These are phyloP conservation scores for Erebia aethiops DNA, from an alignment of 2,888 invertebrate genomes.

Conservation along the genomic window DNA sequence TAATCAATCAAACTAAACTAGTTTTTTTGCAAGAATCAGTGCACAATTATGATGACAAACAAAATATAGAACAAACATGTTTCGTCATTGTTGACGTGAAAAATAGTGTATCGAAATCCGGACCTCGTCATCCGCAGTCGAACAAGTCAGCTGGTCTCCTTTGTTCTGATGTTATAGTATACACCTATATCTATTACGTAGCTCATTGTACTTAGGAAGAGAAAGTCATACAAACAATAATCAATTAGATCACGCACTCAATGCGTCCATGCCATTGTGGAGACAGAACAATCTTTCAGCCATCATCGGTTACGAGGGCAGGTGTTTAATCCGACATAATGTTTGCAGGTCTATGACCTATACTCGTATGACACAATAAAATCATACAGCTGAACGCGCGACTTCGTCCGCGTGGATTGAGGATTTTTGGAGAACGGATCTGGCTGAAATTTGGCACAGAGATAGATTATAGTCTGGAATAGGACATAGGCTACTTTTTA, in stretches of 20 bases:
- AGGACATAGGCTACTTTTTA: too few relatives aligned
- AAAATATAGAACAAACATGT: too few relatives aligned
- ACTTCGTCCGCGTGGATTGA: background rate
- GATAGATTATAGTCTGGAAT: too few relatives aligned
- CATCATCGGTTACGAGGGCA: slow-evolving; percentile 6
- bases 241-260: background rate
- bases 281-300: slow-evolving; percentile 4
- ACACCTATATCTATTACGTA: background rate
- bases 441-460: too few relatives aligned
- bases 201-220: background rate
- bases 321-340: background rate
- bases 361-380: too few relatives aligned
- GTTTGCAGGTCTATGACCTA: background rate
- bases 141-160: background rate
- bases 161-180: background rate
- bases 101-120: too few relatives aligned
- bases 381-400: background rate
- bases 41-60: too few relatives aligned
- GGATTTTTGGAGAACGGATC: too few relatives aligned
- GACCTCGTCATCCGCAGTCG: too few relatives aligned
- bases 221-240: slow-evolving; percentile 11
- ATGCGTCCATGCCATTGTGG: background rate
- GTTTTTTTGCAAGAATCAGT: too few relatives aligned
- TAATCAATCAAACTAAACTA: too few relatives aligned
- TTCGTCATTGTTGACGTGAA: too few relatives aligned